phyloP scores from a whole-genome alignment of 2,113 vertebrate species.

The Crotalus helleri region DNA sequence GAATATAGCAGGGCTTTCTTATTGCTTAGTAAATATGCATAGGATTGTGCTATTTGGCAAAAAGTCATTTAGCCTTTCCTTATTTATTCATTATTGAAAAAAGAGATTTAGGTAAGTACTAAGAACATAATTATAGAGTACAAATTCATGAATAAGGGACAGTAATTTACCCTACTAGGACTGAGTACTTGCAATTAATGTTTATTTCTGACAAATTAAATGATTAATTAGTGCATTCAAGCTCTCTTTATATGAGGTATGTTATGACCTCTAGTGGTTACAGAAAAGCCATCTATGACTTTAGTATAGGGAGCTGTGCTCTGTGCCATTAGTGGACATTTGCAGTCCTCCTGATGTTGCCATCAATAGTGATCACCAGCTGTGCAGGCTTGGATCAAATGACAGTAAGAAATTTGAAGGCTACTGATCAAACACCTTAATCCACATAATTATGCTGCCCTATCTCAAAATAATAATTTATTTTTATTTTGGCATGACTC shows the following conservation, averaged over 20 bases:
- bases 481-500: background rate
- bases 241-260: conserved; percentile 22
- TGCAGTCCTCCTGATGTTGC: background rate
- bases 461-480: background rate
- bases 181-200: rapidly evolving
- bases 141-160: background rate
- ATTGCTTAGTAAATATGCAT: background rate
- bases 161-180: background rate
- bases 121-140: background rate
- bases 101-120: background rate
- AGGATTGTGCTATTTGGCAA: background rate
- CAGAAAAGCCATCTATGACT: background rate
- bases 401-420: too few species aligned
- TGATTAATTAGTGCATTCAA: background rate
- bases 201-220: rapidly evolving
- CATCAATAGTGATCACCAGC: background rate
- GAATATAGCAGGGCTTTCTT: background rate
- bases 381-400: background rate
- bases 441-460: background rate
- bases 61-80: background rate
- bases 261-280: conserved; percentile 63
- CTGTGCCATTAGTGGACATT: background rate
- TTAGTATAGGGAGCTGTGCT: background rate
- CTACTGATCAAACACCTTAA: background rate
- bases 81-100: background rate